These are phyloP conservation scores for Melanogrammus aeglefinus DNA, from an alignment of 2,797 vertebrate species.

Conservation along the genomic window DNA sequence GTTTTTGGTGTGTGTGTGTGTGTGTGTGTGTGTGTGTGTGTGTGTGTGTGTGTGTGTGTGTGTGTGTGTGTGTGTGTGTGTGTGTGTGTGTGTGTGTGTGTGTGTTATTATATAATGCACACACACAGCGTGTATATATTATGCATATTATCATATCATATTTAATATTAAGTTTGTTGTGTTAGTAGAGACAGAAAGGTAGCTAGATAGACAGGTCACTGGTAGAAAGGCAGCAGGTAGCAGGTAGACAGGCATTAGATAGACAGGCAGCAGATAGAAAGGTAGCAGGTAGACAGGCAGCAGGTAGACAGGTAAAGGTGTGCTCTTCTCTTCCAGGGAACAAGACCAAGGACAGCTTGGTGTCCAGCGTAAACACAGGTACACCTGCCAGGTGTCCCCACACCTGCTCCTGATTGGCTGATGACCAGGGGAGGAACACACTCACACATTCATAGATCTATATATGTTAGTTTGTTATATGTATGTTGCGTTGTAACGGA, in stretches of 20 bases:
- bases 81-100: conserved; percentile 5
- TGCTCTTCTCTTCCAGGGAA: conserved; percentile 69
- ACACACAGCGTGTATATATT: not conserved
- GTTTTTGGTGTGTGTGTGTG: conserved; percentile 17
- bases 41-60: conserved; percentile 3
- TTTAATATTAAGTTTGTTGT: not conserved
- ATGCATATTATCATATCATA: not conserved
- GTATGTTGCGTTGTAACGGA: not conserved
- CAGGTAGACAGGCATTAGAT: no score
- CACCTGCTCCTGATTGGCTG: not conserved
- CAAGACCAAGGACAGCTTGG: conserved; percentile 92
- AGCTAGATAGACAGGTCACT: not conserved
- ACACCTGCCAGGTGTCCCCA: conserved; percentile 2
- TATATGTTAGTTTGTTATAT: not conserved
- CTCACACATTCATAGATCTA: not conserved
- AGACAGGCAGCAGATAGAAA: not conserved
- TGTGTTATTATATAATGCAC: not conserved
- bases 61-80: conserved; percentile 3
- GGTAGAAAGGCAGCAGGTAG: no score
- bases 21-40: conserved; percentile 18
- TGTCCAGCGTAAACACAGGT: conserved; percentile 90
- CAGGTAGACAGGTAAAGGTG: not conserved
- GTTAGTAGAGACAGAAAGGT: not conserved
- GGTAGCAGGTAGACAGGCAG: not conserved
- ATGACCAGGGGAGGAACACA: conserved; percentile 14